These are phyloP conservation scores for Trogon melanurus DNA, from an alignment of 2,113 vertebrate species.

Conservation along the genomic window DNA sequence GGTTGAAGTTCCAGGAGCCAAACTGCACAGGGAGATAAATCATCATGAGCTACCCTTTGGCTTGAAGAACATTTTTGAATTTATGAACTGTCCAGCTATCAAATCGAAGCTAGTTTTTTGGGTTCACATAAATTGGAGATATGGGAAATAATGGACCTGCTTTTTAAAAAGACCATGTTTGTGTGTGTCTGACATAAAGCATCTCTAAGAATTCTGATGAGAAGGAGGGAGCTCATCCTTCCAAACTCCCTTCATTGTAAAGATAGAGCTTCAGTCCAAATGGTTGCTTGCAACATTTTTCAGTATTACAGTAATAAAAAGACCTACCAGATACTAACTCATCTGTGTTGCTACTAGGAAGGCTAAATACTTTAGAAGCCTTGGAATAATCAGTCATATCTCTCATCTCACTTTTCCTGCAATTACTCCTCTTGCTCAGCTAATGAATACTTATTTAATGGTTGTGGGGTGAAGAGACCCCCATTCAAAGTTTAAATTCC, in stretches of 20 bases:
- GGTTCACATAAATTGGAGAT: neutral
- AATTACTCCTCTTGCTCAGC: neutral
- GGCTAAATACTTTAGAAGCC: neutral
- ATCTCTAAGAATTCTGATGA: neutral
- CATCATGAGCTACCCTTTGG: neutral
- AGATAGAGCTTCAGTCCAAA: neutral
- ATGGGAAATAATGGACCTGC: neutral
- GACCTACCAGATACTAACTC: neutral
- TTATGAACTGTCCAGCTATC: constrained; percentile 6
- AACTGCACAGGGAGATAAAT: neutral
- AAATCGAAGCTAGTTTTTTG: neutral
- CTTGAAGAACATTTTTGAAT: neutral
- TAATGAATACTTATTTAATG: neutral
- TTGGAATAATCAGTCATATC: neutral
- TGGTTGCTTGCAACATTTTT: neutral
- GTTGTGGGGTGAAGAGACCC: neutral
- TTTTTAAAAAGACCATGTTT: neutral
- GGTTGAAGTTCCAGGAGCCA: neutral
- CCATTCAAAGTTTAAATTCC: neutral
- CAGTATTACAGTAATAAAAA: neutral
- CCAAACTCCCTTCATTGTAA: neutral
- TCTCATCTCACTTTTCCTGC: neutral
- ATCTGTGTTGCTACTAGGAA: neutral
- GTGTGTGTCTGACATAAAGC: neutral
- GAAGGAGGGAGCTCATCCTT: neutral